Percentiles rank a stretch among this genome's conserved stretches.
phyloP scores from a whole-genome alignment of 37 sponge, comb jelly and placozoan species.

The Mnemiopsis leidyi region DNA sequence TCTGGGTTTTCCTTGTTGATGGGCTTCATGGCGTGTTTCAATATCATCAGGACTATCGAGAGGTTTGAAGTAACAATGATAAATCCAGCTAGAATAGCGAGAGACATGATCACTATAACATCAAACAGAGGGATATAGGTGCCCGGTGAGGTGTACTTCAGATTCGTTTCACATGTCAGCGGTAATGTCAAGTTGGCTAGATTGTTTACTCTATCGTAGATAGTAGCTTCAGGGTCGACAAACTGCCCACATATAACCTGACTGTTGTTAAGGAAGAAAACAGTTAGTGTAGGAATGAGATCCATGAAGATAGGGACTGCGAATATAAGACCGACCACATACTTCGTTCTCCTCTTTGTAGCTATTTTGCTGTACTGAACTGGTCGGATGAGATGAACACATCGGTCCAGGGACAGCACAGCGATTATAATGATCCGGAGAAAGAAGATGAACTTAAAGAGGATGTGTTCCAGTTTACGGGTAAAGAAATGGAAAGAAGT shows the following conservation, averaged over 20 bases:
- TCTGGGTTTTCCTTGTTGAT: background rate
- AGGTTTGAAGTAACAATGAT: background rate
- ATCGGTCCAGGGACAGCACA: background rate
- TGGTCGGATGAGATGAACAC: background rate
- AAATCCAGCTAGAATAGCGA: background rate
- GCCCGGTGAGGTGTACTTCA: background rate
- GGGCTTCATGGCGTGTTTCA: background rate
- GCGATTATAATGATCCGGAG: background rate
- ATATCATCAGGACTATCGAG: background rate
- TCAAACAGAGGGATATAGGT: background rate
- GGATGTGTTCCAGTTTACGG: background rate
- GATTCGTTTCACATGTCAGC: background rate
- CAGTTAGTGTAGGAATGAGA: background rate
- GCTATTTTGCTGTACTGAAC: background rate
- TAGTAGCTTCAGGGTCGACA: background rate
- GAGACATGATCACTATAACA: background rate
- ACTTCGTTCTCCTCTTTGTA: background rate
- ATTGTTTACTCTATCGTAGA: background rate
- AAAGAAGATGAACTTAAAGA: slow-evolving; percentile 12
- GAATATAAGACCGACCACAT: background rate
- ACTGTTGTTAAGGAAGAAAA: background rate
- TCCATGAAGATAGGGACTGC: background rate
- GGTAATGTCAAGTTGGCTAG: background rate
- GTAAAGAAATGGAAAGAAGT: background rate
- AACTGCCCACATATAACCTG: background rate